These are phyloP conservation scores for Macroramphosus scolopax DNA, from an alignment of 2,797 vertebrate species.

Conservation along the genomic window DNA sequence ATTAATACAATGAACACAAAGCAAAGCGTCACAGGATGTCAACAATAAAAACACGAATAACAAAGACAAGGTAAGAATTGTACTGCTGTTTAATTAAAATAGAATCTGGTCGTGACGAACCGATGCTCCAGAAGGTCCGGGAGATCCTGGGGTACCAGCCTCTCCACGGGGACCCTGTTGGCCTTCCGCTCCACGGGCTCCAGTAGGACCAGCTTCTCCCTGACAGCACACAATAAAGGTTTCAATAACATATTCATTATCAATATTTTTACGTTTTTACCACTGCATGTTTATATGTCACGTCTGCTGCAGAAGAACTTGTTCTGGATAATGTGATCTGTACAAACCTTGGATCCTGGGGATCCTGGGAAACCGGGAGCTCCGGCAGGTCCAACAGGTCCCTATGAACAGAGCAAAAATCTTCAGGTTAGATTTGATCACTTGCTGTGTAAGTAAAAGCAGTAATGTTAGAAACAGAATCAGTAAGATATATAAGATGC, in stretches of 20 bases:
- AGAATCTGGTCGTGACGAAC: slow-evolving; percentile 66
- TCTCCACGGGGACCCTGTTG: slow-evolving; percentile 92
- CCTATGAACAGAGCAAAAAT: slow-evolving; percentile 71
- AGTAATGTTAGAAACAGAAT: not conserved
- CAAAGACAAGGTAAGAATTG: too few species aligned
- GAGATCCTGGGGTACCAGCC: slow-evolving; percentile 90
- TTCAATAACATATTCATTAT: slow-evolving; percentile 3
- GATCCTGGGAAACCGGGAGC: slow-evolving; percentile 95
- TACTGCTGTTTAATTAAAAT: not conserved
- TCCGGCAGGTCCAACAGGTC: slow-evolving; percentile 92
- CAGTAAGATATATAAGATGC: not conserved
- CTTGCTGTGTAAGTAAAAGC: slow-evolving; percentile 2
- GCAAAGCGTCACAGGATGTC: not conserved
- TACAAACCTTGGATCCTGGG: slow-evolving; percentile 90
- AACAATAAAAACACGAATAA: too few species aligned
- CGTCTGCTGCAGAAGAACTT: too few species aligned
- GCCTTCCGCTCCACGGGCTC: slow-evolving; percentile 90
- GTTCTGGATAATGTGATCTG: not conserved
- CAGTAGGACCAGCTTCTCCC: slow-evolving; percentile 96
- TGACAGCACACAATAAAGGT: slow-evolving; percentile 51
- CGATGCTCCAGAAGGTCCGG: slow-evolving; percentile 89
- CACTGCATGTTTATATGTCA: too few species aligned
- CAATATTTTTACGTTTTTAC: too few species aligned
- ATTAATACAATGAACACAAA: slow-evolving; percentile 18
- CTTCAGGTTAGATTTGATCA: slow-evolving; percentile 17